Evolutionary conservation across 2,797 vertebrate genomes (phyloP), one percentile per base, ranked within the genome.

Genomic region (Ambastaia sidthimunki): DNA sequence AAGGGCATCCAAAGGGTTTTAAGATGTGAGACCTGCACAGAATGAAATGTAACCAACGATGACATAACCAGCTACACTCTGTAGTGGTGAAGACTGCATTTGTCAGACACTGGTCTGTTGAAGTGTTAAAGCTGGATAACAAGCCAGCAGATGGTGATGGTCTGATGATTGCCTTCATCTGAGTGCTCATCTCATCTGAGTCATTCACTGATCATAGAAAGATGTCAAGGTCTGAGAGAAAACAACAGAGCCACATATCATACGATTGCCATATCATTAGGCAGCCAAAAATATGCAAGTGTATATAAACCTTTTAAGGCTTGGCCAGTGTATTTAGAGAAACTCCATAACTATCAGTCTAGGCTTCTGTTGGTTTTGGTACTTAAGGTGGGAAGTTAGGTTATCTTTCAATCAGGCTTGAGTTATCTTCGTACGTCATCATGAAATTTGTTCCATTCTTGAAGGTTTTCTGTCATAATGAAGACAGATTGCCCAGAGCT

Each of bases 41-140:
- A 69, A 44, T 13, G 1, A 66, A 59, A 31, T 59, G 12, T 16
- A 60, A 47, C 62, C 31, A 34, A 19, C 31, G 11, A 28, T 34
- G 60, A 62, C 25, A 62, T 34, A 18, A 18, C 60, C 12, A 16
- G 18, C n/a, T 34, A n/a, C 31, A 28, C 19, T 54, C 18, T 34
- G 19, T 54, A 69, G 69, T 48, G 65, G 55, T 70, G 62, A 78
- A 65, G 67, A 50, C 44, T 23, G 19, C 34, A 15, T 80, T 75
- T 71, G 11, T 80, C 25, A 37, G 48, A 76, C 19, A 21, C 79
- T 19, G 75, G 69, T 66, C 44, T 28, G 18, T 54, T 55, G 60
- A 72, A 68, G 54, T 70, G 76, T 79, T 71, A 63, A 78, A 71
- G 68, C 71, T 81, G 70, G 78, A 81, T 76, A 76, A 76, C 75